A percentile compares a stretch with the other conserved stretches of the same genome.
Conservation (phyloP, 2,888 invertebrate genomes). For the Pelosia muscerda region DNA sequence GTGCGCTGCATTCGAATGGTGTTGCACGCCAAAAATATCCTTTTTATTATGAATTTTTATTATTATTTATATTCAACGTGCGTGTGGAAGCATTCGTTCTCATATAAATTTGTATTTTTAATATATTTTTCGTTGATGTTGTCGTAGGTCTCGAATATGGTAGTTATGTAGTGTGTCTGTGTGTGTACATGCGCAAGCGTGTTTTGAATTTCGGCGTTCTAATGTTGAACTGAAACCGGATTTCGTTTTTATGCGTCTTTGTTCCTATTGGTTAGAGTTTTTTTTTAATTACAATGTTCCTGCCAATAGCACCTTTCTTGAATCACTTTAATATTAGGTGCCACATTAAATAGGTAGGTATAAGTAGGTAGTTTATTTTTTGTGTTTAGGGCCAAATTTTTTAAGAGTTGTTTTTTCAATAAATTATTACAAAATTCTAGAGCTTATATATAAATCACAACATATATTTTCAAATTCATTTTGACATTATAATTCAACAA, state of each 20-base stretch:
- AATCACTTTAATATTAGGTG: slow-evolving; percentile 19
- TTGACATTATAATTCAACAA: no score
- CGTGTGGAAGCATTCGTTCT: slow-evolving; percentile 50
- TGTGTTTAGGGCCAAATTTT: no score
- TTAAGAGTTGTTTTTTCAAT: no score
- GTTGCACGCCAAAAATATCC: slow-evolving; percentile 69
- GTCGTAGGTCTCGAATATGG: slow-evolving; percentile 75
- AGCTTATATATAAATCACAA: no score
- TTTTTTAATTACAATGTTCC: slow-evolving; percentile 23
- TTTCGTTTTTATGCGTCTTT: slow-evolving; percentile 41
- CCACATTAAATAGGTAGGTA: background rate
- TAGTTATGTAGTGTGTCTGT: slow-evolving; percentile 45
- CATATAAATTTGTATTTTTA: slow-evolving; percentile 54
- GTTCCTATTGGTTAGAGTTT: slow-evolving; percentile 53
- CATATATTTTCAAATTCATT: no score
- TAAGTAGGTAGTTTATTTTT: background rate
- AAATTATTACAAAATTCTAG: no score
- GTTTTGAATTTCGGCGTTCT: slow-evolving; percentile 75
- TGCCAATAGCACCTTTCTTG: slow-evolving; percentile 25
- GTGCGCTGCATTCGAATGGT: slow-evolving; percentile 71
- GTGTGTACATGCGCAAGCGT: slow-evolving; percentile 59
- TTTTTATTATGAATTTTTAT: slow-evolving; percentile 71
- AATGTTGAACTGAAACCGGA: slow-evolving; percentile 67
- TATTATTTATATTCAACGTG: slow-evolving; percentile 60
- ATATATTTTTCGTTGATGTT: slow-evolving; percentile 67